Conservation (phyloP, 1,140 invertebrate genomes). For the Cotesia glomerata region DNA sequence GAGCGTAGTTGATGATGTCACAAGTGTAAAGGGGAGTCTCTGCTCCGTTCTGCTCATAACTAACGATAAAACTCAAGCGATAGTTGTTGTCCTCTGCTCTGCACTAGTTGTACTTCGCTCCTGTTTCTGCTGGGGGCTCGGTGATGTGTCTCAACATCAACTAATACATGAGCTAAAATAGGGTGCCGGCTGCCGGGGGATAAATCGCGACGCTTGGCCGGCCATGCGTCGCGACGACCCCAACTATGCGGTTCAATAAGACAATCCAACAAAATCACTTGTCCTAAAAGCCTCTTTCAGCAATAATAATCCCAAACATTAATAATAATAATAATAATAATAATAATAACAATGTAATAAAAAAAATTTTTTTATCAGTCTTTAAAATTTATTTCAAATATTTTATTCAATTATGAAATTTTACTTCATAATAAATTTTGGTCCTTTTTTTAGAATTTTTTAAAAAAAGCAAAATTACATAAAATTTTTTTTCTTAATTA, state of each 20-base stretch:
- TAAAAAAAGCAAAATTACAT: no score
- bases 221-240: conserved; percentile 52
- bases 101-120: no score
- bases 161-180: background rate
- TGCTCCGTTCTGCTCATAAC: conserved; percentile 7
- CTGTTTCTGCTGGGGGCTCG: conserved; percentile 12
- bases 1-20: no score
- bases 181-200: conserved; percentile 37
- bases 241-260: conserved; percentile 43
- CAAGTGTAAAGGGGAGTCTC: conserved; percentile 12
- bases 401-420: no score
- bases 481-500: no score
- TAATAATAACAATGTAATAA: background rate
- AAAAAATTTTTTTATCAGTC: no score
- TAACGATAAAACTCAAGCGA: conserved; percentile 38
- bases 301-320: conserved; percentile 17
- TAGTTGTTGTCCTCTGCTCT: conserved; percentile 22
- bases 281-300: conserved; percentile 48
- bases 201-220: conserved; percentile 55
- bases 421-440: no score
- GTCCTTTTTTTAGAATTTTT: no score
- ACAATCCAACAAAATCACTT: conserved; percentile 63
- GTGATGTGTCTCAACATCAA: background rate
- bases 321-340: conserved; percentile 15
- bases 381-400: no score